A percentile compares a stretch with the other conserved stretches of the same genome.
phyloP scores from a whole-genome alignment of 2,113 vertebrate genomes.

The Centropus unirufus region DNA sequence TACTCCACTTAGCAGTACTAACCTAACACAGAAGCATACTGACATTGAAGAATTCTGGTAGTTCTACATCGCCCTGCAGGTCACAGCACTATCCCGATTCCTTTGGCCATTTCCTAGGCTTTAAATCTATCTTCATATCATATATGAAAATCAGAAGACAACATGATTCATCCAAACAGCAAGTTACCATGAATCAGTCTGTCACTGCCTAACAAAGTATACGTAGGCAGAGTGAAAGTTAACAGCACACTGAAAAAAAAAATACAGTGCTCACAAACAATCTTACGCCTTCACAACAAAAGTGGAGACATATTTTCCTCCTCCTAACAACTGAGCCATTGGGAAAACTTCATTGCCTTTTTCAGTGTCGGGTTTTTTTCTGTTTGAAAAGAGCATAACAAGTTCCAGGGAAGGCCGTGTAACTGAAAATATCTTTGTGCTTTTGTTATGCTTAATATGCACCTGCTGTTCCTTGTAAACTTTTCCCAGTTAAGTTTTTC shows the following conservation, averaged over 20 bases:
- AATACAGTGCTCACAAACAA: neutral
- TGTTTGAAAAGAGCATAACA: neutral
- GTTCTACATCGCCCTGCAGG: neutral
- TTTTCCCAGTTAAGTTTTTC: neutral
- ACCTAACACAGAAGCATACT: neutral
- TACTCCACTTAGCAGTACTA: neutral
- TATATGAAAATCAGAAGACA: neutral
- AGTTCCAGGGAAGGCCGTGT: conserved; percentile 7
- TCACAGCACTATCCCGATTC: neutral
- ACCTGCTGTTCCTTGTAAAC: neutral
- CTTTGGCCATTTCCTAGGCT: neutral
- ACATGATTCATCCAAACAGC: neutral
- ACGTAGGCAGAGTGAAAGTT: neutral
- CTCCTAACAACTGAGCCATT: conserved; percentile 1
- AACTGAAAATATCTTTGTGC: neutral
- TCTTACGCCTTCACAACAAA: neutral
- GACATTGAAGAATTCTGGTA: neutral
- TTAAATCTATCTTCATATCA: neutral
- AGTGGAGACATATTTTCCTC: conserved; percentile 16
- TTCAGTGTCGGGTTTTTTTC: neutral
- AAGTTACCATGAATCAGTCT: neutral
- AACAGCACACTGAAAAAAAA: conserved; percentile 15
- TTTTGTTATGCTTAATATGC: neutral
- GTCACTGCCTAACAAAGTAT: neutral
- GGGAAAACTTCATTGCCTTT: conserved; percentile 4